Conservation (phyloP, 2,888 invertebrate genomes). For the Steinernema hermaphroditum region DNA sequence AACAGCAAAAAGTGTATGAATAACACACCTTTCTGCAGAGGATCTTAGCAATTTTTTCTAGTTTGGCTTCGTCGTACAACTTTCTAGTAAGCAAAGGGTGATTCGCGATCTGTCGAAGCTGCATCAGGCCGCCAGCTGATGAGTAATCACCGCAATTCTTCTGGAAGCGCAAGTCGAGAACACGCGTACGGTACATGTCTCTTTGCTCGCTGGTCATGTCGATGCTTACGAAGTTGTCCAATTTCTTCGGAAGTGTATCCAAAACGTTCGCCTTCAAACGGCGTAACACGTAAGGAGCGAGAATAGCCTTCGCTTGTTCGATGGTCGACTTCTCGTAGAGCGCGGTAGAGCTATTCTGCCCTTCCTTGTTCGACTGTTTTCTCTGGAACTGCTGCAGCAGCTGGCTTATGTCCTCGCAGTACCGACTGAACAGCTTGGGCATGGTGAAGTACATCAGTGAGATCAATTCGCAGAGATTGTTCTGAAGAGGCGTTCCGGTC, state of each 20-base stretch:
- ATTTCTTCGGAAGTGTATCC: conserved; percentile 80
- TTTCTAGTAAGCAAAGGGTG: conserved; percentile 84
- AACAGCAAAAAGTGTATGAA: too few relatives aligned
- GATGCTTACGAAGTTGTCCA: conserved; percentile 75
- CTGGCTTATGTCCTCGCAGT: conserved; percentile 55
- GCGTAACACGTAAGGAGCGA: conserved; percentile 90
- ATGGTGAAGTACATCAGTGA: conserved; percentile 91
- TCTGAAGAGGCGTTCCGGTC: conserved; percentile 94
- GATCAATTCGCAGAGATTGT: conserved; percentile 91
- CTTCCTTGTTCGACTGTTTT: neutral
- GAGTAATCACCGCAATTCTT: conserved; percentile 31
- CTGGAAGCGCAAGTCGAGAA: conserved; percentile 40
- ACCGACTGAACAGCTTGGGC: conserved; percentile 81
- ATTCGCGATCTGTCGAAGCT: conserved; percentile 88
- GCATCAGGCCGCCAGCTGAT: conserved; percentile 77
- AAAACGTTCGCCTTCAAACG: conserved; percentile 77
- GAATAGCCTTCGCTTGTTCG: conserved; percentile 87
- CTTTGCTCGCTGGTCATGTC: conserved; percentile 78
- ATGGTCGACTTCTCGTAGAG: conserved; percentile 88
- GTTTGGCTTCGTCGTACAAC: conserved; percentile 73
- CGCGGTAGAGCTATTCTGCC: conserved; percentile 67
- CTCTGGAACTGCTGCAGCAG: conserved; percentile 53
- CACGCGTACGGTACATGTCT: conserved; percentile 72
- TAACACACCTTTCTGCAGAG: conserved; percentile 43
- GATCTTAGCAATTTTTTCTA: conserved; percentile 74